phyloP scores from a whole-genome alignment of 1,140 invertebrate species.

The Sipha flava region DNA sequence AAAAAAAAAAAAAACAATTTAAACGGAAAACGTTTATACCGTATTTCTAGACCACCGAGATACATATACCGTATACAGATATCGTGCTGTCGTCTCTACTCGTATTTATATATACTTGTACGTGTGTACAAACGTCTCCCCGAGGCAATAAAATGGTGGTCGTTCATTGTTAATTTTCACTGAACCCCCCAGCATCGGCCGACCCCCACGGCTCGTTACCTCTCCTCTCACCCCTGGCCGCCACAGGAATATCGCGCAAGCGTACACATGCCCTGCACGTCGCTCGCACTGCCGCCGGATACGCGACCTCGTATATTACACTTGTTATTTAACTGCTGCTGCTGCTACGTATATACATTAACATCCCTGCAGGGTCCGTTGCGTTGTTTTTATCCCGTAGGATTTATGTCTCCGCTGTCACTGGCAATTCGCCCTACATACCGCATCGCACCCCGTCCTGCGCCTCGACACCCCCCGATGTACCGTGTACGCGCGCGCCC shows the following conservation, averaged over 20 bases:
- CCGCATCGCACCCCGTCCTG: neutral
- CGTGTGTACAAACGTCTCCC: neutral
- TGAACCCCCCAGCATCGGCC: neutral
- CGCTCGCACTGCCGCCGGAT: neutral
- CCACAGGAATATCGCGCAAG: neutral
- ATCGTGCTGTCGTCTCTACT: neutral
- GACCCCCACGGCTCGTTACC: neutral
- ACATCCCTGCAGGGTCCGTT: neutral
- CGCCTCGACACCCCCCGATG: too few relatives aligned
- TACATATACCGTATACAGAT: too few relatives aligned
- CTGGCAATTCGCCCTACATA: conserved; percentile 3
- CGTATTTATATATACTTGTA: neutral
- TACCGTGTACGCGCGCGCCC: too few relatives aligned
- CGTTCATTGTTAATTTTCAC: conserved; percentile 15
- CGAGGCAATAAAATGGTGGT: conserved; percentile 13
- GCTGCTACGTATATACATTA: neutral
- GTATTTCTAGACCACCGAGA: too few relatives aligned
- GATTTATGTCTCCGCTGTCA: conserved; percentile 30
- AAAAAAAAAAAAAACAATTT: conserved; percentile 3
- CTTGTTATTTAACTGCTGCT: conserved; percentile 1
- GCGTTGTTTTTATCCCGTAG: conserved; percentile 25
- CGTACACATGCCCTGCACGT: neutral
- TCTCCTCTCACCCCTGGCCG: neutral
- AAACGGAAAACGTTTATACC: neutral
- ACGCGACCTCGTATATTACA: conserved; percentile 18